Evolutionary conservation across 2,113 vertebrate species (phyloP), one percentile per base, ranked within the genome.

Genomic region (Indicator maculatus): DNA sequence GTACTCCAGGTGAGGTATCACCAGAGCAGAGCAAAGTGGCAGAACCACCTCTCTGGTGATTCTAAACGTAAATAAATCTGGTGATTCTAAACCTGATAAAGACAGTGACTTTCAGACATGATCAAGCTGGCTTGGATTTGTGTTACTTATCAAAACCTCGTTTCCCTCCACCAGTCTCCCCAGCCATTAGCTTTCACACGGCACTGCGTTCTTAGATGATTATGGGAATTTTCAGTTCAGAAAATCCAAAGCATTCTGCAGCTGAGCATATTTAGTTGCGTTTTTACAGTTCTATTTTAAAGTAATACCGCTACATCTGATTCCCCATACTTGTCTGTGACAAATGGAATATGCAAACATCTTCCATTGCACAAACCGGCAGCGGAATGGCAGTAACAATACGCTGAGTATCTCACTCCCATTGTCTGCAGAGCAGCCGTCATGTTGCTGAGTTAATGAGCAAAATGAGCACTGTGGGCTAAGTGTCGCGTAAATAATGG

Each of bases 401-500:
- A 82, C 2, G 0, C 65, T 70, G 92, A 95, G 83, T 79, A 93
- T 86, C 79, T 98, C 86, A 97, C 56, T 52, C 94, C 93, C 83
- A 84, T 80, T 80, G 65, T 93, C 78, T 86, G 39, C 44, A 95
- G 86, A 89, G 86, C 88, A 78, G 63, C 47, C 88, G 83, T 80
- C 87, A 75, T 74, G 81, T 84, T 96, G 96, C 64, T 86, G 89
- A 94, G 88, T 96, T 94, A 96, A 93, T 83, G 94, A 95, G 73
- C 93, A 79, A 96, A 96, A 90, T 86, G 75, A 84, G 50, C 85
- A 70, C 74, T 94, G 91, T 92, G 78, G 83, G 94, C 78, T 83
- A 89, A 75, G 88, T 91, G 67, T 95, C 93, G 59, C 12, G 13
- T 96, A 97, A 97, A 97, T 96, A 97, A 89, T 80, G 93, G 69